These are phyloP conservation scores for Pelochelys cantorii DNA, from an alignment of 2,797 vertebrate genomes.

Conservation along the genomic window DNA sequence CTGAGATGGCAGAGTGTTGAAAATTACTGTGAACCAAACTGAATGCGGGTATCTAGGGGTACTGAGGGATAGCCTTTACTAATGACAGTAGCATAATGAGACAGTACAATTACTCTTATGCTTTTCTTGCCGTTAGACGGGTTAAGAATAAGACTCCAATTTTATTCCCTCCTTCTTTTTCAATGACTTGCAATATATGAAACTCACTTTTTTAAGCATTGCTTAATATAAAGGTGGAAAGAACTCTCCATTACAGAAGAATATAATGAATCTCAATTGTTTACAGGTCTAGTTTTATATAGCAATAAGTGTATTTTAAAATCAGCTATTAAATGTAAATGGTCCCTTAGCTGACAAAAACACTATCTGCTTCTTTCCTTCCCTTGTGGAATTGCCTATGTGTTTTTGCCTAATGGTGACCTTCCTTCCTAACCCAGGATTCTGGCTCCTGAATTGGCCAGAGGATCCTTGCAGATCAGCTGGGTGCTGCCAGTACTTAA, in stretches of 20 bases:
- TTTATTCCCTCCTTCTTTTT: neutral
- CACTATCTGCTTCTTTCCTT: neutral
- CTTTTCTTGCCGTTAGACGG: neutral
- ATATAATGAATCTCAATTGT: neutral
- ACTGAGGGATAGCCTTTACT: neutral
- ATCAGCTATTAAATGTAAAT: neutral
- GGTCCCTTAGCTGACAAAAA: neutral
- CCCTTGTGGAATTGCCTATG: neutral
- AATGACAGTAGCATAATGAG: neutral
- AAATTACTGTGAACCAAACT: neutral
- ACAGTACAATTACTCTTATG: neutral
- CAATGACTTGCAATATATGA: neutral
- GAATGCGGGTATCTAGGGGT: neutral
- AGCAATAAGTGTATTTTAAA: neutral
- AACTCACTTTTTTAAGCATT: slow-evolving; percentile 16
- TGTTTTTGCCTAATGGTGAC: neutral
- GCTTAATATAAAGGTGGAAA: neutral
- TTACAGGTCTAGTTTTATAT: neutral
- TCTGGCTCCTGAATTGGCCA: neutral
- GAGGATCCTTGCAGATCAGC: neutral
- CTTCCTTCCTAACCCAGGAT: neutral
- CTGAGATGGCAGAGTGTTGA: rapidly evolving
- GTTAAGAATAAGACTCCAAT: neutral
- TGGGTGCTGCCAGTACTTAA: neutral
- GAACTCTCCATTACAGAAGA: neutral